Evolutionary conservation across 1,140 invertebrate genomes (phyloP).

Genomic region (Eubasilissa regina): DNA sequence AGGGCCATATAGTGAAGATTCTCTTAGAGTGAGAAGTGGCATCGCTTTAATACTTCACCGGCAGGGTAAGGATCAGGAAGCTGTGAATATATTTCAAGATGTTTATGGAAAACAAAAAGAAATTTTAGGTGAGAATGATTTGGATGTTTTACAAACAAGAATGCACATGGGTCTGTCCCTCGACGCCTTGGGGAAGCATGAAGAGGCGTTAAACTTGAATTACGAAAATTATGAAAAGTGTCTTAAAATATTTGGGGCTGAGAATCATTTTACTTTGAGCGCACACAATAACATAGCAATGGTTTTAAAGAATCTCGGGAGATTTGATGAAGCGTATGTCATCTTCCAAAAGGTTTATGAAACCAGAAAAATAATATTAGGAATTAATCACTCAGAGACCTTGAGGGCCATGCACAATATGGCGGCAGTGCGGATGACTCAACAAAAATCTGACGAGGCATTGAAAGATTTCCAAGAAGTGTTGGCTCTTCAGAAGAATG

Average conservation of each 20-base stretch:
- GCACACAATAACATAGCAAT: not conserved
- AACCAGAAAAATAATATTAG: not conserved
- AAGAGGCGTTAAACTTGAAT: not conserved
- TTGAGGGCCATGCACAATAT: constrained; percentile 15
- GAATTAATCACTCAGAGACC: constrained; percentile 5
- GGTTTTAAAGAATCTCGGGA: not conserved
- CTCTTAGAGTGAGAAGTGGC: not conserved
- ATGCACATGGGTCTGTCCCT: not conserved
- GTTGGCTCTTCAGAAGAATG: not conserved
- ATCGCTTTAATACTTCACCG: constrained; percentile 8
- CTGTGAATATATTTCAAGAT: not conserved
- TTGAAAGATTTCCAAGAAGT: not conserved
- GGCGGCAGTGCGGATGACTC: not conserved
- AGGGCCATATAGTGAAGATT: not conserved
- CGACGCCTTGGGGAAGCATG: not conserved
- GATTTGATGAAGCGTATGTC: not conserved
- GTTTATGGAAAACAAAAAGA: constrained; percentile 9
- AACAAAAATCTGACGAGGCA: constrained; percentile 13
- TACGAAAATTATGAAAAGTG: not conserved
- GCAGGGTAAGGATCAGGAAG: not conserved
- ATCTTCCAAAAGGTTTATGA: not conserved
- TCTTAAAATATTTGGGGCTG: not conserved
- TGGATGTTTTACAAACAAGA: not conserved
- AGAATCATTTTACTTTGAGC: not conserved
- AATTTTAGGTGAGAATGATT: not conserved